Percentiles rank a stretch among this genome's conserved stretches.
Evolutionary conservation across 2,113 vertebrate genomes (phyloP).

Genomic region (Pterocles orientalis): DNA sequence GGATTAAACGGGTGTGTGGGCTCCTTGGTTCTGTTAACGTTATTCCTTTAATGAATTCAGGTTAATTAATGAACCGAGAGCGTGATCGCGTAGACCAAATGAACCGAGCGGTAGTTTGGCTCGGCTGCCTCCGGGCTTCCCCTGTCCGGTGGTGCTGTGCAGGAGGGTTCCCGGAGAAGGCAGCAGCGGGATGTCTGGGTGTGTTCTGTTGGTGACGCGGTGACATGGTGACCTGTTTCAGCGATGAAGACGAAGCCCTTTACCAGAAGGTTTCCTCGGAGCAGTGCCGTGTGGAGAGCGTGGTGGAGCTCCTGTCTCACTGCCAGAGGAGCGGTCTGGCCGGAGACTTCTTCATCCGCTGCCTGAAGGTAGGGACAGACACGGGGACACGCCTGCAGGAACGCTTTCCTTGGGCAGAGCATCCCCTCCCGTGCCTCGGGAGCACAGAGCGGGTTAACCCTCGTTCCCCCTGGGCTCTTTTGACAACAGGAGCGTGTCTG

Average conservation of each 20-base stretch:
- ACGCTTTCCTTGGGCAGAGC: too few relatives aligned
- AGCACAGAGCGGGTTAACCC: constrained; percentile 38
- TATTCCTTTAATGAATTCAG: neutral
- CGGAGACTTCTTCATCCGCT: constrained; percentile 89
- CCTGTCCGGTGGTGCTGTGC: neutral
- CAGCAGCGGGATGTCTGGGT: neutral
- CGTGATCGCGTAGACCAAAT: neutral
- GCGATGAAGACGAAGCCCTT: constrained; percentile 86
- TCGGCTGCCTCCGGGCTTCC: neutral
- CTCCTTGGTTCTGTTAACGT: neutral
- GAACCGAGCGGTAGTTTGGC: neutral
- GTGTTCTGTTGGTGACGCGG: neutral
- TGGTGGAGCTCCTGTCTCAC: constrained; percentile 83
- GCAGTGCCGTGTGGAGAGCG: constrained; percentile 85
- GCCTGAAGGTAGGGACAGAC: constrained; percentile 83
- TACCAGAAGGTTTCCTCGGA: constrained; percentile 88
- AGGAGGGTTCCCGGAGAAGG: neutral
- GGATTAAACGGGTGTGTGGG: neutral
- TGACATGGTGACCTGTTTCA: constrained; percentile 39
- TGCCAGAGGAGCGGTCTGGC: constrained; percentile 85
- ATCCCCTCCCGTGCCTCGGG: neutral
- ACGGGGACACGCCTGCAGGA: too few relatives aligned
- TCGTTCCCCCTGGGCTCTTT: neutral
- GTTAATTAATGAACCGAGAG: constrained; percentile 16
- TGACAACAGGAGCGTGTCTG: constrained; percentile 33